Evolutionary conservation across 2,888 invertebrate species (phyloP).

Genomic region (Gasteruption jaculator): DNA sequence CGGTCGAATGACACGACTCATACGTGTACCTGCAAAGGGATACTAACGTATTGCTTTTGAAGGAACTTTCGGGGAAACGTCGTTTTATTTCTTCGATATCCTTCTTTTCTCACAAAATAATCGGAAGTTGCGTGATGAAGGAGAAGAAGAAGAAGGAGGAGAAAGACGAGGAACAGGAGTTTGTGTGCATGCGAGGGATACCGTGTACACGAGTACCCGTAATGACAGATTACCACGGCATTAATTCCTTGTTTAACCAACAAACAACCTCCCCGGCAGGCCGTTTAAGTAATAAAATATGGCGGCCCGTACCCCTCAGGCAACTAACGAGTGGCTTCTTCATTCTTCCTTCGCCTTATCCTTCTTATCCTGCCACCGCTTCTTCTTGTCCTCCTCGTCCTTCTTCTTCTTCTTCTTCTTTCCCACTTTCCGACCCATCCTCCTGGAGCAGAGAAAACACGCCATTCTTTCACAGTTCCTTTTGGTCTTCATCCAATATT

Average conservation of each 20-base stretch:
- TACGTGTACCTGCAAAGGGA: no score
- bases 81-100: neutral
- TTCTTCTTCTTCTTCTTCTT: constrained; percentile 11
- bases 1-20: no score
- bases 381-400: neutral
- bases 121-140: constrained; percentile 21
- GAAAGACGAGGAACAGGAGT: constrained; percentile 6
- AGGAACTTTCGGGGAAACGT: no score
- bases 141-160: constrained; percentile 14
- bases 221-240: constrained; percentile 42
- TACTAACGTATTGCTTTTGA: no score
- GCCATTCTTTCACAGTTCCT: no score
- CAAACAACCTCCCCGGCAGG: constrained; percentile 38
- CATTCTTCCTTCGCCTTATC: constrained; percentile 18
- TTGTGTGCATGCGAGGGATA: constrained; percentile 26
- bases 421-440: no score
- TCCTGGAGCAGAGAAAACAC: no score
- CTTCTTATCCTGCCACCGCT: no score
- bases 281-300: constrained; percentile 44
- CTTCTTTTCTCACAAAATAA: constrained; percentile 13
- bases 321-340: constrained; percentile 23
- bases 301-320: constrained; percentile 31
- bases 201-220: constrained; percentile 34
- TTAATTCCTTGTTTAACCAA: constrained; percentile 45
- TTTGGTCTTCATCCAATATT: no score